Evolutionary conservation across 2,797 vertebrate genomes (phyloP).

Genomic region (Phataginus tetradactyla): DNA sequence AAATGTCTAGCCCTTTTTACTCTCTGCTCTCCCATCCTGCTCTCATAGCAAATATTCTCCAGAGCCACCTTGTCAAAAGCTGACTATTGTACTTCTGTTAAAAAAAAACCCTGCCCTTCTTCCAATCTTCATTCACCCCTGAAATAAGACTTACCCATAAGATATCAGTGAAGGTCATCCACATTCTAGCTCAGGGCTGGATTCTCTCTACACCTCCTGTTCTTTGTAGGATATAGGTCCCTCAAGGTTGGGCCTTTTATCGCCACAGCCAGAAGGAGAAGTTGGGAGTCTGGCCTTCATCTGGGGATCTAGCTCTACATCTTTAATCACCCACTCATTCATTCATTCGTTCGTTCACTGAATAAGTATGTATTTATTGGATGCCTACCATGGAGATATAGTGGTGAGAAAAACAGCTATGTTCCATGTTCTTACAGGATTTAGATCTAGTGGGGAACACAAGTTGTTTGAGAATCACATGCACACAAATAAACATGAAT

Average conservation of each 20-base stretch:
- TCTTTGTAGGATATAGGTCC: not conserved
- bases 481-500: not conserved
- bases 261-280: not conserved
- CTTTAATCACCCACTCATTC: not conserved
- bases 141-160: not conserved
- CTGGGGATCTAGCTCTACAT: not conserved
- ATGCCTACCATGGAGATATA: not conserved
- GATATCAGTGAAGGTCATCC: not conserved
- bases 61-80: constrained; percentile 29
- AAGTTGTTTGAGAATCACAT: not conserved
- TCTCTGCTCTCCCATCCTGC: not conserved
- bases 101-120: not conserved
- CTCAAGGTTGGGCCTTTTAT: not conserved
- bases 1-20: not conserved
- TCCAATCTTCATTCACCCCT: not conserved
- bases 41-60: not conserved
- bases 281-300: not conserved
- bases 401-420: not conserved
- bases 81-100: not conserved
- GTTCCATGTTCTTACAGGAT: not conserved
- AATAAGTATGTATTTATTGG: not conserved
- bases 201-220: not conserved
- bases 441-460: not conserved
- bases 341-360: not conserved
- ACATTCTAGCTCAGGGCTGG: not conserved